phyloP scores from a whole-genome alignment of 2,888 invertebrate species.

The Spodoptera exigua region DNA sequence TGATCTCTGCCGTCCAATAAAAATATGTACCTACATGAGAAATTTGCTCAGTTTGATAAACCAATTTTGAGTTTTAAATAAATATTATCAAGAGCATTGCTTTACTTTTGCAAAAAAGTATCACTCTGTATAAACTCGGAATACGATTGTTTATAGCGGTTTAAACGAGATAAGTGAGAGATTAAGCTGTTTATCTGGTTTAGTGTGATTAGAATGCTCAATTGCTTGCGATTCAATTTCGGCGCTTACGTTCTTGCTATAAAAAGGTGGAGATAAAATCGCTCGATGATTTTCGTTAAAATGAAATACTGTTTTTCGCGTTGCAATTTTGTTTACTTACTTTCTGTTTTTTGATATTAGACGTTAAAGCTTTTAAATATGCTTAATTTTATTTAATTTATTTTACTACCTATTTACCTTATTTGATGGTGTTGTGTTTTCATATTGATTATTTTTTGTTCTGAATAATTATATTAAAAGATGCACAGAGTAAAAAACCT shows the following conservation, averaged over 20 bases:
- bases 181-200: conserved; percentile 57
- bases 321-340: conserved; percentile 5
- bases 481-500: too few species aligned
- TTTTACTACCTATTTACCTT: too few species aligned
- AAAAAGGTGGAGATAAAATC: conserved; percentile 47
- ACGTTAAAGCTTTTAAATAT: background rate
- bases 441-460: too few species aligned
- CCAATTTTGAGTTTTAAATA: too few species aligned
- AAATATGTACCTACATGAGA: too few species aligned
- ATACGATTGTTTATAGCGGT: conserved; percentile 64
- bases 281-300: conserved; percentile 12
- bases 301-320: conserved; percentile 23
- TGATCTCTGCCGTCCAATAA: too few species aligned
- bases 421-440: too few species aligned
- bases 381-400: too few species aligned
- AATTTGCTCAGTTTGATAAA: too few species aligned
- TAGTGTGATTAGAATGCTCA: conserved; percentile 53
- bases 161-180: conserved; percentile 57
- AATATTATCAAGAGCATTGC: too few species aligned
- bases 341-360: background rate
- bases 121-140: conserved; percentile 47
- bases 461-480: too few species aligned
- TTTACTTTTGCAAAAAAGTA: too few species aligned
- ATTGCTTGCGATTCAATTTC: conserved; percentile 54
- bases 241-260: conserved; percentile 32